A percentile compares a stretch with the other conserved stretches of the same genome.
Evolutionary conservation across 2,888 invertebrate genomes (phyloP).

Genomic region (Drosophila picticornis): DNA sequence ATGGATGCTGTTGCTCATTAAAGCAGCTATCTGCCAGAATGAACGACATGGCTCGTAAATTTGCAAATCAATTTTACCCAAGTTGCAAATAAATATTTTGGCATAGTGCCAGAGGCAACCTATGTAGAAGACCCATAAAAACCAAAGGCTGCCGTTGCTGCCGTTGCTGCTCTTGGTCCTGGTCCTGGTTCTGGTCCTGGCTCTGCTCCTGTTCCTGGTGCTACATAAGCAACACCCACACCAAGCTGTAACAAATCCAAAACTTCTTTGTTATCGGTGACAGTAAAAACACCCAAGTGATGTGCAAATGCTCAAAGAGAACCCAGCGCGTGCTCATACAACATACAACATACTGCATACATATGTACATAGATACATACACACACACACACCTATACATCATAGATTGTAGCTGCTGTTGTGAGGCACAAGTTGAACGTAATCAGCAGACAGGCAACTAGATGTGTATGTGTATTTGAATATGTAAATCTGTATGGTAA

Average conservation of each 20-base stretch:
- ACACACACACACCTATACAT: background rate
- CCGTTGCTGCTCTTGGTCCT: too few relatives aligned
- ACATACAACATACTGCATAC: too few relatives aligned
- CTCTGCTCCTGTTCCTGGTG: background rate
- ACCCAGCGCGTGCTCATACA: slow-evolving; percentile 13
- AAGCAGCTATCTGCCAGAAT: slow-evolving; percentile 19
- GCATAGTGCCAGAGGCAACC: slow-evolving; percentile 30
- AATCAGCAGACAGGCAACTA: slow-evolving; percentile 21
- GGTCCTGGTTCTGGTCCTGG: background rate
- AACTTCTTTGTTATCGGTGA: slow-evolving; percentile 48
- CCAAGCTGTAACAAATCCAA: slow-evolving; percentile 10
- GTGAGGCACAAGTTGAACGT: slow-evolving; percentile 24
- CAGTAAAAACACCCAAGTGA: slow-evolving; percentile 50
- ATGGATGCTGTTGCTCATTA: slow-evolving; percentile 2
- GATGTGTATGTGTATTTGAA: background rate
- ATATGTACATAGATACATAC: too few relatives aligned
- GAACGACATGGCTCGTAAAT: slow-evolving; percentile 38
- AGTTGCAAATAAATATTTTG: slow-evolving; percentile 59
- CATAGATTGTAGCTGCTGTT: slow-evolving; percentile 5
- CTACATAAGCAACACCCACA: slow-evolving; percentile 7
- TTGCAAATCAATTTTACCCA: slow-evolving; percentile 65
- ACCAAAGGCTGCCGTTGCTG: background rate
- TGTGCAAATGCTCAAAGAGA: slow-evolving; percentile 35
- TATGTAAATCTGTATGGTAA: slow-evolving; percentile 8
- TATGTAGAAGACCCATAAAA: slow-evolving; percentile 1